phyloP scores from a whole-genome alignment of 2,888 invertebrate genomes.

The Volucella inanis region DNA sequence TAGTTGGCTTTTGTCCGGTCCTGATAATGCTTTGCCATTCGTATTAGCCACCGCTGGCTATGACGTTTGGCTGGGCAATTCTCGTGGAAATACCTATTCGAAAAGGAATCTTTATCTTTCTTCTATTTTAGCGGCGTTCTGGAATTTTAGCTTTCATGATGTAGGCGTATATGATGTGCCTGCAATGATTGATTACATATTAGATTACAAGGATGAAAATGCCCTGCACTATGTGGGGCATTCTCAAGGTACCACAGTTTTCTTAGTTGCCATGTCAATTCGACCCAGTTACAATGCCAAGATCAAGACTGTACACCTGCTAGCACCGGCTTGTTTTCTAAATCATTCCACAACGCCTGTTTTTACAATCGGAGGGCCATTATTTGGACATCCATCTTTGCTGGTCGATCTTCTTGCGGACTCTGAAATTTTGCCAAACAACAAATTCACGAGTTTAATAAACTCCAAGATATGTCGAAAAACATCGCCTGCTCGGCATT shows the following conservation, averaged over 20 bases:
- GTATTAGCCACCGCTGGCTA: conserved; percentile 87
- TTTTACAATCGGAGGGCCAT: conserved; percentile 81
- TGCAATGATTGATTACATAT: conserved; percentile 89
- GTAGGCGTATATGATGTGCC: conserved; percentile 90
- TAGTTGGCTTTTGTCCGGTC: conserved; percentile 89
- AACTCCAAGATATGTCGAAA: too few relatives aligned
- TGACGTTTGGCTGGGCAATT: conserved; percentile 92
- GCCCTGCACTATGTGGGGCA: conserved; percentile 89
- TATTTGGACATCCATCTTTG: conserved; percentile 80
- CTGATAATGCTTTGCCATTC: conserved; percentile 84
- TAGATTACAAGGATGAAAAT: conserved; percentile 84
- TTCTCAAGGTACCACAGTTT: conserved; percentile 87
- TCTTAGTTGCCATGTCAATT: conserved; percentile 88
- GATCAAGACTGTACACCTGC: conserved; percentile 87
- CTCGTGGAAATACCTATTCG: conserved; percentile 88
- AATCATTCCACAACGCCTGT: too few relatives aligned
- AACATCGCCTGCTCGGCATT: too few relatives aligned
- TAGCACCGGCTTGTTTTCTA: conserved; percentile 85
- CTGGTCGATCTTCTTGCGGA: too few relatives aligned
- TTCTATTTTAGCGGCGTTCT: conserved; percentile 85
- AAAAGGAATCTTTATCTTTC: conserved; percentile 83
- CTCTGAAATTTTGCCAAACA: too few relatives aligned
- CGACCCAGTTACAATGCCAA: conserved; percentile 87
- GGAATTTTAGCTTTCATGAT: conserved; percentile 88
- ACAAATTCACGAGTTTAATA: too few relatives aligned